Conservation (phyloP, 2,888 invertebrate genomes). For the Listrodromus nycthemerus region DNA sequence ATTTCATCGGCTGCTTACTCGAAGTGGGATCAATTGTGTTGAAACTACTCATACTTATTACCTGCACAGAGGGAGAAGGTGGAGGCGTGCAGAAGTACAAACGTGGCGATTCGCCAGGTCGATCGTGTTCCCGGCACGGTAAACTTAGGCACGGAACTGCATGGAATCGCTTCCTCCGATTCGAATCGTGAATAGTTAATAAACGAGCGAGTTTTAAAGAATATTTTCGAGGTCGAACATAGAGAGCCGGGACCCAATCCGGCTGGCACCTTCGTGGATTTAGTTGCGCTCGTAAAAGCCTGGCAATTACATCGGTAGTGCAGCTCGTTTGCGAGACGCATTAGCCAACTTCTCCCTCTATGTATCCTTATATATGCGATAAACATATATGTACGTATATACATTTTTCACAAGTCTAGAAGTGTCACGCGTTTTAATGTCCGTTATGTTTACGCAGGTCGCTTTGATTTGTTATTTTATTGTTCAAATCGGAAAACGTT, state of each 20-base stretch:
- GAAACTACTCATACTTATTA: neutral
- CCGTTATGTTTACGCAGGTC: constrained; percentile 77
- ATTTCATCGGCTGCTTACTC: constrained; percentile 27
- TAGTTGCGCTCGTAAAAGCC: constrained; percentile 80
- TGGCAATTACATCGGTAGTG: constrained; percentile 76
- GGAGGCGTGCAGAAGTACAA: neutral
- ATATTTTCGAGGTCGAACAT: constrained; percentile 33
- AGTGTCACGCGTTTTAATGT: constrained; percentile 77
- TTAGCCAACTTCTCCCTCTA: constrained; percentile 47
- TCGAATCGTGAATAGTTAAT: constrained; percentile 75
- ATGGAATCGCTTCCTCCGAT: constrained; percentile 55
- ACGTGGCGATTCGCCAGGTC: constrained; percentile 14
- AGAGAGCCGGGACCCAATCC: neutral
- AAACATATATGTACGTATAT: neutral
- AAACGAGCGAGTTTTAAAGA: constrained; percentile 61
- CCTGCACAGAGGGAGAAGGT: neutral
- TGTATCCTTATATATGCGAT: neutral
- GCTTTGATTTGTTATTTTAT: constrained; percentile 78
- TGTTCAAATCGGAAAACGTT: constrained; percentile 68
- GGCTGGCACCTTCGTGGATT: constrained; percentile 72
- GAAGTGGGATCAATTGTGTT: neutral
- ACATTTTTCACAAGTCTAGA: constrained; percentile 46
- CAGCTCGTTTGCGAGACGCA: constrained; percentile 66
- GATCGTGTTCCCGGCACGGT: constrained; percentile 11
- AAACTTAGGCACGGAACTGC: constrained; percentile 1